Base-by-base conservation (phyloP, 2,888 invertebrate genomes). In the Tridacna crocea region DNA sequence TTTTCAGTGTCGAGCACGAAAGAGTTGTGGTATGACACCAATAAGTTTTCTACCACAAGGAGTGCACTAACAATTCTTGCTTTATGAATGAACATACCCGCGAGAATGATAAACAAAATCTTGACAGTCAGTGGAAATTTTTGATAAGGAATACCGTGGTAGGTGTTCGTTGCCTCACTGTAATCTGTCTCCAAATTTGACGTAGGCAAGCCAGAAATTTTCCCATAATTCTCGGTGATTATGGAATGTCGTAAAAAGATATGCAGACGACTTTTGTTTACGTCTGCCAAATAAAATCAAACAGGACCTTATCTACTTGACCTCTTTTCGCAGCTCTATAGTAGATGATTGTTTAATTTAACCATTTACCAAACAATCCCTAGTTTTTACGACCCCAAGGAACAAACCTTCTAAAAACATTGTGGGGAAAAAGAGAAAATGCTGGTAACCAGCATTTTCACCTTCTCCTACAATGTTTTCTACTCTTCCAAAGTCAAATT, bases 211-310 rank as follows among this genome's bases (percentile, higher is more conserved):
- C 63, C 26, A 63, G 27, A 68, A 68, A 68, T 27, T 70, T 70
- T 70, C 70, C 51, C 70, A 22, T 51, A n/a, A 51, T 70, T 24
- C 70, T 19, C 11, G 15, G 70, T 26, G n/a, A 70, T 24, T 2
- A 4, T 47, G 70, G 51, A 70, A 70, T 70, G 70, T 70, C 70
- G 51, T 46, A 66, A 66, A 66, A 51, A 8, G 22, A 3, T 70
- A 3, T 70, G 70, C 8, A 70, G 70, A 51, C 70, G 70, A 70
- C 70, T 46, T 24, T 48, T n/a, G 51, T 22, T 51, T 24, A 51
- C 48, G 48, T 70, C 66, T 66, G 66, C 66, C n/a, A 19, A 46
- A 46, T 66, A 26, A 55, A 15, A 19, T 55, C 15, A 55, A 55
- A 19, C 19, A 55, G 55, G 10, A 36, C 36, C 36, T 8, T 36